phyloP scores from a whole-genome alignment of 2,888 invertebrate species.

The Griposia aprilina region DNA sequence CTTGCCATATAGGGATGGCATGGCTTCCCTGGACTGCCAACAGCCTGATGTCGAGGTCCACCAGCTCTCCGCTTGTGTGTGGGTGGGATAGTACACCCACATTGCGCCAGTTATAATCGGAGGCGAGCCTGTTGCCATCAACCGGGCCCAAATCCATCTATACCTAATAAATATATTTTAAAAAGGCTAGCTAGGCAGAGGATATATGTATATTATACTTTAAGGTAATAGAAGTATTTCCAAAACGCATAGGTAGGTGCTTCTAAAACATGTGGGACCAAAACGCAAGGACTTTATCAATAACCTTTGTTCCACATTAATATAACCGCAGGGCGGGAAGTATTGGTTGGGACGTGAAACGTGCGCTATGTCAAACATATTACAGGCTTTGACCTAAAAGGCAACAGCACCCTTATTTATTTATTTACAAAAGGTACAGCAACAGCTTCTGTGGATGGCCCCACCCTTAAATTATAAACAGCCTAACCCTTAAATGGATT shows the following conservation, averaged over 20 bases:
- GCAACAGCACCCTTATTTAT: not conserved
- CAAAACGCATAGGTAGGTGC: not conserved
- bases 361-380: not conserved
- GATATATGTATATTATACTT: not conserved
- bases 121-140: not conserved
- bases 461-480: no score
- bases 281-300: not conserved
- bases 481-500: not conserved
- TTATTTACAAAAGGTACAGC: no score
- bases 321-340: not conserved
- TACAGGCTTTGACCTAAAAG: not conserved
- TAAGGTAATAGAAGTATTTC: not conserved
- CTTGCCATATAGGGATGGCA: no score
- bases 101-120: not conserved
- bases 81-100: not conserved
- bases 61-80: no score
- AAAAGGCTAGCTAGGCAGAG: no score
- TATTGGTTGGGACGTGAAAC: not conserved
- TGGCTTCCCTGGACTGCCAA: no score
- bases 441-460: no score
- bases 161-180: no score
- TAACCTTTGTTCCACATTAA: not conserved
- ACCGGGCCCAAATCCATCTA: not conserved
- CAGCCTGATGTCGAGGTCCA: no score
- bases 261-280: not conserved